phyloP scores from a whole-genome alignment of 2,888 invertebrate genomes.

The Drosophila nigritarsus region DNA sequence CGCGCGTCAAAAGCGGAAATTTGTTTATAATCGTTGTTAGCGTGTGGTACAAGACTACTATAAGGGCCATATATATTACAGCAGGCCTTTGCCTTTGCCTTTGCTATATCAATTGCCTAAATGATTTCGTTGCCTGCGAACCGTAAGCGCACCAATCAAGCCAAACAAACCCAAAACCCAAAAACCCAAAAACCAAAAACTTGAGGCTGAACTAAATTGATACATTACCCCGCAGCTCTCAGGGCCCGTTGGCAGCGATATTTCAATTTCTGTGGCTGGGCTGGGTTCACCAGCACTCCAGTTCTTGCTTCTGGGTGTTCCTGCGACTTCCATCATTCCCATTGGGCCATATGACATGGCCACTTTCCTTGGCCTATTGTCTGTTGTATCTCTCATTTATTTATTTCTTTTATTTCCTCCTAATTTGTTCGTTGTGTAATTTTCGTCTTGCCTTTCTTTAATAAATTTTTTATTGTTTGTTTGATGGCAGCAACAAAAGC shows the following conservation, averaged over 20 bases:
- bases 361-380: slow-evolving; percentile 69
- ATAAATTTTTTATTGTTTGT: slow-evolving; percentile 80
- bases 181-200: slow-evolving; percentile 27
- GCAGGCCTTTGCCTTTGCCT: slow-evolving; percentile 41
- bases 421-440: slow-evolving; percentile 76
- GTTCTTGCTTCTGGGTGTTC: slow-evolving; percentile 73
- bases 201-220: slow-evolving; percentile 67
- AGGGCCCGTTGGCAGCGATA: slow-evolving; percentile 44
- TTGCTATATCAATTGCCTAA: slow-evolving; percentile 74
- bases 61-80: slow-evolving; percentile 10
- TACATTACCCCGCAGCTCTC: slow-evolving; percentile 64
- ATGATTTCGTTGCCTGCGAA: slow-evolving; percentile 56
- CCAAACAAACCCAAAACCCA: slow-evolving; percentile 32
- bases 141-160: slow-evolving; percentile 59
- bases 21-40: slow-evolving; percentile 78
- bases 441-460: slow-evolving; percentile 72
- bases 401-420: slow-evolving; percentile 47
- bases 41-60: slow-evolving; percentile 55
- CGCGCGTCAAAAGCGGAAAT: slow-evolving; percentile 81
- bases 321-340: slow-evolving; percentile 62
- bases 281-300: slow-evolving; percentile 14
- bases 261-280: slow-evolving; percentile 62
- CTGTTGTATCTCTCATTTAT: slow-evolving; percentile 16
- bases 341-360: slow-evolving; percentile 73
- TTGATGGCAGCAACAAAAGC: slow-evolving; percentile 62